A percentile compares a stretch with the other conserved stretches of the same genome.
Evolutionary conservation across 2,888 invertebrate genomes (phyloP).

Genomic region (Drosophila differens): DNA sequence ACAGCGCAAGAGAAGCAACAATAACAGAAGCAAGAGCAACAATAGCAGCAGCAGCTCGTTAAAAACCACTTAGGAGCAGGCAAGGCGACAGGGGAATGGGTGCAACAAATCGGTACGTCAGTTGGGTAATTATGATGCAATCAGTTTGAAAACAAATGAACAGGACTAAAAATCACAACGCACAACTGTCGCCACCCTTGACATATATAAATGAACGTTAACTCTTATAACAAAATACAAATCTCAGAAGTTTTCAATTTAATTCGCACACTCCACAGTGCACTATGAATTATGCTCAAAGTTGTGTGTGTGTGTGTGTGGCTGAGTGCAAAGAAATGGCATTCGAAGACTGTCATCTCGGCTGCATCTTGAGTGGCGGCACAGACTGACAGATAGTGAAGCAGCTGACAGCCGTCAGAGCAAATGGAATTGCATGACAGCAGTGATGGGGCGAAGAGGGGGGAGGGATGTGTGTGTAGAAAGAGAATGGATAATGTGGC

Average conservation of each 20-base stretch:
- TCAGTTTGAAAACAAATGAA: conserved; percentile 68
- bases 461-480: background rate
- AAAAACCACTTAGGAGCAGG: conserved; percentile 74
- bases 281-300: conserved; percentile 48
- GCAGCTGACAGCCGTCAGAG: conserved; percentile 63
- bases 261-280: conserved; percentile 14
- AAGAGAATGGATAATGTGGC: conserved; percentile 39
- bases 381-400: conserved; percentile 22
- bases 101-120: conserved; percentile 40
- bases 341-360: conserved; percentile 70
- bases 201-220: conserved; percentile 63
- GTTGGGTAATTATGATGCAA: conserved; percentile 77
- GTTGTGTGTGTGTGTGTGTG: background rate
- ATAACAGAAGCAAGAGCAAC: background rate
- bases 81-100: background rate
- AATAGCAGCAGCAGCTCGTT: conserved; percentile 65
- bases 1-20: conserved; percentile 4
- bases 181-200: conserved; percentile 49
- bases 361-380: conserved; percentile 55
- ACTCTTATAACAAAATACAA: conserved; percentile 23
- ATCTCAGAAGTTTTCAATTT: conserved; percentile 46
- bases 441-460: background rate
- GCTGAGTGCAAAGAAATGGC: conserved; percentile 48
- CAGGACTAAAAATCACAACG: conserved; percentile 57
- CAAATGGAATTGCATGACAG: conserved; percentile 67